Evolutionary conservation across 2,797 vertebrate species (phyloP).

Genomic region (Cyclopterus lumpus): DNA sequence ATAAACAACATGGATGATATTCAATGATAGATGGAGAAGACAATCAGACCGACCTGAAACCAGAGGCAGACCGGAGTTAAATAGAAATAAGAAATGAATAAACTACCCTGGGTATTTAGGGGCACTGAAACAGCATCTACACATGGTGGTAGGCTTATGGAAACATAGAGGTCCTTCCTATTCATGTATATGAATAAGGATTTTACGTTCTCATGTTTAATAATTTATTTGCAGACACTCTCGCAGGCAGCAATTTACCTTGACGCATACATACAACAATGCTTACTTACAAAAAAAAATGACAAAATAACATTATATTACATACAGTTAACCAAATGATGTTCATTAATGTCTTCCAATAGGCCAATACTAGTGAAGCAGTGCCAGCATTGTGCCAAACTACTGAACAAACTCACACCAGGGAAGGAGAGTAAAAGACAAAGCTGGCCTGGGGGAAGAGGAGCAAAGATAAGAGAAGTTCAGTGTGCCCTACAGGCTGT

Average conservation of each 20-base stretch:
- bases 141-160: not conserved
- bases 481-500: conserved; percentile 62
- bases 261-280: not conserved
- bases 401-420: conserved; percentile 63
- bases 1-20: not conserved
- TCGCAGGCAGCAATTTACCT: not conserved
- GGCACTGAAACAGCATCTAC: not conserved
- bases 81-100: conserved; percentile 1
- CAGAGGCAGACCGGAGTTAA: too few relatives aligned
- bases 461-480: conserved; percentile 69
- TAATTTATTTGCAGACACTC: conserved; percentile 27
- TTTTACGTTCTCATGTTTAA: conserved; percentile 19
- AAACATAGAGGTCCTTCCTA: conserved; percentile 9
- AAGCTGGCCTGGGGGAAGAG: conserved; percentile 40
- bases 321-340: conserved; percentile 19
- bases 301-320: conserved; percentile 3
- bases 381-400: conserved; percentile 43
- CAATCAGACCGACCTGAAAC: not conserved
- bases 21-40: not conserved
- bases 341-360: conserved; percentile 20
- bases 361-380: conserved; percentile 24
- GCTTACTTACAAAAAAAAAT: not conserved
- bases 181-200: conserved; percentile 18
- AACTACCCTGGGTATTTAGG: not conserved
- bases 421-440: conserved; percentile 61